Conservation (phyloP, 1,140 invertebrate species). For the Trachymyrmex septentrionalis region DNA sequence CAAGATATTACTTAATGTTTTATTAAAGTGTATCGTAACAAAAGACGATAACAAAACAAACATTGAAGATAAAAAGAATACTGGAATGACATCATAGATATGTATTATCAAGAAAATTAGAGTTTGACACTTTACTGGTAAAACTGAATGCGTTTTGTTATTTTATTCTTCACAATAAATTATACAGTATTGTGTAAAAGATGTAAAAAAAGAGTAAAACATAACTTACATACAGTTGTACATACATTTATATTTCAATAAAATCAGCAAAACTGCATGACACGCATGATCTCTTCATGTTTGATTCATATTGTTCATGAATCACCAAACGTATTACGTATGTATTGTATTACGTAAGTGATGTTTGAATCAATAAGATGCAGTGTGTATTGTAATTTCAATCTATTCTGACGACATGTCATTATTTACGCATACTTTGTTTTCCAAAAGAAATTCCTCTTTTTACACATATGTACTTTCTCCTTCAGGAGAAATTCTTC, state of each 20-base stretch:
- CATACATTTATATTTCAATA: neutral
- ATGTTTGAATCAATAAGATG: neutral
- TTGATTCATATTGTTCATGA: constrained; percentile 12
- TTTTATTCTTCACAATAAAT: neutral
- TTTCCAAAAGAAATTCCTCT: neutral
- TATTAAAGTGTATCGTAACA: neutral
- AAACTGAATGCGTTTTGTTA: neutral
- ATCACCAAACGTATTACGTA: neutral
- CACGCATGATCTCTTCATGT: neutral
- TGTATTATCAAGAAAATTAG: neutral
- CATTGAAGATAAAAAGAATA: neutral
- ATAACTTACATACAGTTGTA: neutral
- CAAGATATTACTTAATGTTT: neutral
- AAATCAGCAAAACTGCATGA: neutral
- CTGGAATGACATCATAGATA: no score
- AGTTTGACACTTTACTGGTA: neutral
- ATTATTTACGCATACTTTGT: constrained; percentile 3
- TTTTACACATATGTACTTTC: neutral
- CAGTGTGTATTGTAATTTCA: neutral
- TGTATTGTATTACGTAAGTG: no score
- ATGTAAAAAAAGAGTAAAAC: neutral
- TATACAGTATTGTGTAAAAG: neutral
- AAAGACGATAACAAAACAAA: neutral
- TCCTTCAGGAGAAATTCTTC: neutral
- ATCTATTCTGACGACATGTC: neutral